Evolutionary conservation across 2,888 invertebrate genomes (phyloP).

Genomic region (Drosophila paramelanica): DNA sequence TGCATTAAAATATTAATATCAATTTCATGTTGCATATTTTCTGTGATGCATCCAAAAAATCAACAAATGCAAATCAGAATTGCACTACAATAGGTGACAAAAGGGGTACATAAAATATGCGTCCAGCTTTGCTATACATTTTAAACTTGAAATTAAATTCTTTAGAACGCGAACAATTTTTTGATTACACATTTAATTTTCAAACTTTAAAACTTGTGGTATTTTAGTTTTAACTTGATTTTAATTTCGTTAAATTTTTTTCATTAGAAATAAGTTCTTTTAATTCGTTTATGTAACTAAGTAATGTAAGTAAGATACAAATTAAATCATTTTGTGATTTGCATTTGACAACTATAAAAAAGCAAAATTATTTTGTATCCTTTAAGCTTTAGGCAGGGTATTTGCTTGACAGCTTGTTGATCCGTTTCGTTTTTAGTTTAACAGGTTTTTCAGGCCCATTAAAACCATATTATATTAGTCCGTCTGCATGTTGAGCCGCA

Average conservation of each 20-base stretch:
- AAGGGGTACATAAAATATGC: neutral
- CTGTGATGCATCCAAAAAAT: conserved; percentile 45
- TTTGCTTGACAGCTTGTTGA: neutral
- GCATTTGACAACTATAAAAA: too few species aligned
- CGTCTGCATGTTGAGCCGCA: conserved; percentile 22
- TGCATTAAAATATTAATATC: conserved; percentile 72
- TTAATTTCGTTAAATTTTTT: too few species aligned
- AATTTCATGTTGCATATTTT: conserved; percentile 64
- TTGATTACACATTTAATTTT: neutral
- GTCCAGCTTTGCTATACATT: neutral
- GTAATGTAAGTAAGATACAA: too few species aligned
- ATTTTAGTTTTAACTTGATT: too few species aligned
- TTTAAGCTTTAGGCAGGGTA: neutral
- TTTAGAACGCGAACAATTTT: neutral
- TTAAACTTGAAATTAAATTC: too few species aligned
- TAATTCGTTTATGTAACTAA: too few species aligned
- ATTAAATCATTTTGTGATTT: too few species aligned
- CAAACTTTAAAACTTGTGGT: too few species aligned
- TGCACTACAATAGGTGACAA: neutral
- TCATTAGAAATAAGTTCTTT: too few species aligned
- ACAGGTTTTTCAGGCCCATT: conserved; percentile 16
- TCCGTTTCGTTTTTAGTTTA: neutral
- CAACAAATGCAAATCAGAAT: conserved; percentile 33
- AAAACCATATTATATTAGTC: conserved; percentile 11
- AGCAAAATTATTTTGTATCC: too few species aligned